Evolutionary conservation across 2,888 invertebrate species (phyloP).

Genomic region (Halictus quadricinctus): DNA sequence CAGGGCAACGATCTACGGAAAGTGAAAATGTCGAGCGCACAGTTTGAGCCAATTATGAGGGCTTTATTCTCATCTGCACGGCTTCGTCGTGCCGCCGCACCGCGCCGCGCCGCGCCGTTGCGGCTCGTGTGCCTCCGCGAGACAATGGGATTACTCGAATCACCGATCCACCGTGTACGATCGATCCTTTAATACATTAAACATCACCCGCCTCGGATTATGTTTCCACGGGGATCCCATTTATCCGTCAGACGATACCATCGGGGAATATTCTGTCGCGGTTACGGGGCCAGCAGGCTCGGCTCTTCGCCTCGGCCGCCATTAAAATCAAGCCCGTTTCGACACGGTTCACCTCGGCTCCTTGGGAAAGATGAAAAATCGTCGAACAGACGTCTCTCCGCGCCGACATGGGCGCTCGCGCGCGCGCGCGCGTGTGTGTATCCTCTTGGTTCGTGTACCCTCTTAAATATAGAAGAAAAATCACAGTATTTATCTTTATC

Average conservation of each 20-base stretch:
- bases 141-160: slow-evolving; percentile 57
- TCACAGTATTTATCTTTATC: not conserved
- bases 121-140: slow-evolving; percentile 10
- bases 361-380: slow-evolving; percentile 9
- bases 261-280: slow-evolving; percentile 19
- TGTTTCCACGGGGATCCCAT: slow-evolving; percentile 32
- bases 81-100: slow-evolving; percentile 53
- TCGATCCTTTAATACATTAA: slow-evolving; percentile 52
- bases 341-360: slow-evolving; percentile 17
- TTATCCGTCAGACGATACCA: slow-evolving; percentile 25
- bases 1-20: slow-evolving; percentile 58
- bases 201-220: slow-evolving; percentile 27
- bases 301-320: not conserved
- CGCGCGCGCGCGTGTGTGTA: not conserved
- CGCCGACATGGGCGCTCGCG: not conserved
- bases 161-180: slow-evolving; percentile 36
- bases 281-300: slow-evolving; percentile 11
- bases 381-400: not conserved
- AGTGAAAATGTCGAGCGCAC: slow-evolving; percentile 54
- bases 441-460: not conserved
- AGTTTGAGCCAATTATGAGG: slow-evolving; percentile 59
- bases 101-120: not conserved
- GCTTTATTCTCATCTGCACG: slow-evolving; percentile 55
- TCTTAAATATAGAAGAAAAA: slow-evolving; percentile 5
- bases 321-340: slow-evolving; percentile 14